These are phyloP conservation scores for Petrocephalus sullivani DNA, from an alignment of 2,797 vertebrate species.

Conservation along the genomic window DNA sequence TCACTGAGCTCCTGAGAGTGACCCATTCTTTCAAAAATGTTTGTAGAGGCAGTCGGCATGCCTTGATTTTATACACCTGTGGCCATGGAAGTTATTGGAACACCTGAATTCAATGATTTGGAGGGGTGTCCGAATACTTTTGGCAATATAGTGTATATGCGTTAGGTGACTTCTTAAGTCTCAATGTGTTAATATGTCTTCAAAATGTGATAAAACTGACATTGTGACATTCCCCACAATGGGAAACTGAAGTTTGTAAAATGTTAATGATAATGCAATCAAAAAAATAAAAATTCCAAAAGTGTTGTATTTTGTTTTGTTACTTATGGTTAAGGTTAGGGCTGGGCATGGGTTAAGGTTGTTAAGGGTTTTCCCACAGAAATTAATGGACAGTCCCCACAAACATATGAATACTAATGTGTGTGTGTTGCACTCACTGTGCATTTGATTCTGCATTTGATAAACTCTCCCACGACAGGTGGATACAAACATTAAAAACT, in stretches of 20 bases:
- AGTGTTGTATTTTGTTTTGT: not conserved
- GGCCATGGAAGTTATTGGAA: too few species aligned
- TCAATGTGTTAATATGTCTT: not conserved
- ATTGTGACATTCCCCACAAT: not conserved
- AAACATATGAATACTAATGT: not conserved
- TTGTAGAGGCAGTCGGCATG: too few species aligned
- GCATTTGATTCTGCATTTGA: not conserved
- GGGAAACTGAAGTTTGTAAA: not conserved
- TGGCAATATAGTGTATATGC: not conserved
- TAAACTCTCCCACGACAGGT: not conserved
- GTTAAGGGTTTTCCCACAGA: not conserved
- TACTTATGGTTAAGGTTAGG: not conserved
- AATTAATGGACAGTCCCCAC: not conserved
- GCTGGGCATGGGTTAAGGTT: not conserved
- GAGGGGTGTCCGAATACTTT: too few species aligned
- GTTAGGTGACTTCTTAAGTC: not conserved
- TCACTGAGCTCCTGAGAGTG: too few species aligned
- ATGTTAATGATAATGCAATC: not conserved
- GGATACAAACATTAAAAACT: not conserved
- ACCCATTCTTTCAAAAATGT: too few species aligned
- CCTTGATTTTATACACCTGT: too few species aligned
- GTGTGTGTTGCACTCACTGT: not conserved
- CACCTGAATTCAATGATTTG: too few species aligned
- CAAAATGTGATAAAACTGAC: not conserved
- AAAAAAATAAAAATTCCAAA: not conserved